phyloP scores from a whole-genome alignment of 2,888 invertebrate genomes.

The Desoria tigrina region DNA sequence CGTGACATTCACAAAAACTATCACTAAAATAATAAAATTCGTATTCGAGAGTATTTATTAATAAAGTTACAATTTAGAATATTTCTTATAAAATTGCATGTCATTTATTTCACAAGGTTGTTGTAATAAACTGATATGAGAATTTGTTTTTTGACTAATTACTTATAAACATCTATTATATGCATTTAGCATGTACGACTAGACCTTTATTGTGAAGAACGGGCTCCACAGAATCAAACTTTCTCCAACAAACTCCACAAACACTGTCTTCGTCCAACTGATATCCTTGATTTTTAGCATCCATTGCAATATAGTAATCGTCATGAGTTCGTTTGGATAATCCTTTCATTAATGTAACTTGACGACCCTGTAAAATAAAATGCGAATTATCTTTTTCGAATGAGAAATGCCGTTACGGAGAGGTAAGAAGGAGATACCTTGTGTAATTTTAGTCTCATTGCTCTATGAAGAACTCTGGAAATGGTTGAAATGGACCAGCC shows the following conservation, averaged over 20 bases:
- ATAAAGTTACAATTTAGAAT: too few species aligned
- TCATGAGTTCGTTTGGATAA: constrained; percentile 35
- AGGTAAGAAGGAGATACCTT: constrained; percentile 44
- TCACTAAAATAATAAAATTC: too few species aligned
- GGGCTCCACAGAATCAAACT: constrained; percentile 46
- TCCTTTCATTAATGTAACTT: constrained; percentile 36
- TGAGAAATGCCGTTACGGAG: neutral
- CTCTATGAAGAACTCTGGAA: constrained; percentile 57
- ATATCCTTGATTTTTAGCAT: constrained; percentile 46
- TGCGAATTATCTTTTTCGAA: neutral
- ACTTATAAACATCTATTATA: too few species aligned
- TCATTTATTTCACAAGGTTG: neutral
- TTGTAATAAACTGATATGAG: neutral
- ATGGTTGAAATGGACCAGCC: constrained; percentile 59
- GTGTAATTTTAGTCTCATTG: constrained; percentile 57
- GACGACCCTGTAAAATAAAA: constrained; percentile 39
- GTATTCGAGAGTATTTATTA: too few species aligned
- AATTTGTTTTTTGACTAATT: neutral
- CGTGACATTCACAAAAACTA: too few species aligned
- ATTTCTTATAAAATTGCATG: too few species aligned
- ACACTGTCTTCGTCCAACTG: constrained; percentile 48
- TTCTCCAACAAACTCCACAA: constrained; percentile 45
- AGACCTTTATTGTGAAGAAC: constrained; percentile 44
- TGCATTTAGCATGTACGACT: constrained; percentile 49
- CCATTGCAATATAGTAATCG: constrained; percentile 40